These are phyloP conservation scores for Bombycilla garrulus DNA, from an alignment of 2,113 vertebrate species.

Conservation along the genomic window DNA sequence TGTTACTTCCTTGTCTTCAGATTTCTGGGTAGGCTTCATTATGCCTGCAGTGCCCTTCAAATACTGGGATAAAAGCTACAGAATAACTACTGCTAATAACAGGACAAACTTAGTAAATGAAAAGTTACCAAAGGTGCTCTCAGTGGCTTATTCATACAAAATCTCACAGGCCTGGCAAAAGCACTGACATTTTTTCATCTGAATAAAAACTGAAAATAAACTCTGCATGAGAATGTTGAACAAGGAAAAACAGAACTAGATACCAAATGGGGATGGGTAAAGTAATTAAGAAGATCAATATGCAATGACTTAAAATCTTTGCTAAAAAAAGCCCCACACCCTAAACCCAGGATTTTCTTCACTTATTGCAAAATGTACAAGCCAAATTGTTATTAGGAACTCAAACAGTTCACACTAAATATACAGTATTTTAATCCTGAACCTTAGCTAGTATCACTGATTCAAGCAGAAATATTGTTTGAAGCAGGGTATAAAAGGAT, in stretches of 20 bases:
- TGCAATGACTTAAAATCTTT: background rate
- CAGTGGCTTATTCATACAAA: background rate
- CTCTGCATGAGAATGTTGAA: background rate
- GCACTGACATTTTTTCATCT: background rate
- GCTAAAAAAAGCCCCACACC: background rate
- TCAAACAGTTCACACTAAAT: background rate
- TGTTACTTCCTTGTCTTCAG: background rate
- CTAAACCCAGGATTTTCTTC: background rate
- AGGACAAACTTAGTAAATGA: background rate
- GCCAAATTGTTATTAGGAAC: background rate
- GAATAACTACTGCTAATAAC: background rate
- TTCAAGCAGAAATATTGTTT: background rate
- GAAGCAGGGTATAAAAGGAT: background rate
- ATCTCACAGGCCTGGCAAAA: background rate
- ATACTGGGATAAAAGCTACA: background rate
- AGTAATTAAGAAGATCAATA: background rate
- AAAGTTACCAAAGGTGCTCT: background rate
- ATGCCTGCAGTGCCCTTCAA: background rate
- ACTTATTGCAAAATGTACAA: background rate
- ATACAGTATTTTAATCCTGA: background rate
- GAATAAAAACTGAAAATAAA: background rate
- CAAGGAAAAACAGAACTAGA: background rate
- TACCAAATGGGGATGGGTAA: background rate
- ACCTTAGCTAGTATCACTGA: background rate
- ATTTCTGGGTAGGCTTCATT: background rate